Percentiles rank a stretch among this genome's conserved stretches.
Evolutionary conservation across 2,888 invertebrate species (phyloP).

Genomic region (Ceraclea dissimilis): DNA sequence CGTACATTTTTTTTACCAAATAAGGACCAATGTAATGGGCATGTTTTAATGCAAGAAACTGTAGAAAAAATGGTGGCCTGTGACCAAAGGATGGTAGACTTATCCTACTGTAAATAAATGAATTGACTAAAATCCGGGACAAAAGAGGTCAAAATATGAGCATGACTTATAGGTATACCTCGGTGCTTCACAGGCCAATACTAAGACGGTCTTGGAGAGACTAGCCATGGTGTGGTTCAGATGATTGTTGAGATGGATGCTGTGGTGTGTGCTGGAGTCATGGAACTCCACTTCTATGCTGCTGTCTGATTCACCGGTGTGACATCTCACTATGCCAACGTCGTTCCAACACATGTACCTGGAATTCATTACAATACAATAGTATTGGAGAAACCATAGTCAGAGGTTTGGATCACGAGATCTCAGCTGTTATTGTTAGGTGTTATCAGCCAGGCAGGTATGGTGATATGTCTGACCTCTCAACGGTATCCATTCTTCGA

Average conservation of each 20-base stretch:
- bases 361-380: conserved; percentile 28
- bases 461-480: no score
- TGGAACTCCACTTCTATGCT: conserved; percentile 94
- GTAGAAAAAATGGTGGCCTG: no score
- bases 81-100: no score
- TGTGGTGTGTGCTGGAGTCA: conserved; percentile 81
- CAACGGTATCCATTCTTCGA: neutral
- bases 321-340: conserved; percentile 82
- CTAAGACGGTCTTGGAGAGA: conserved; percentile 71
- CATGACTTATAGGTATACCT: no score
- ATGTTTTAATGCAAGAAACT: no score
- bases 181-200: conserved; percentile 64
- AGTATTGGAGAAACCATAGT: no score
- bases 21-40: no score
- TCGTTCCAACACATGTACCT: conserved; percentile 84
- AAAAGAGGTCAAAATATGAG: no score
- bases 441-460: no score
- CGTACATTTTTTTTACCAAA: no score
- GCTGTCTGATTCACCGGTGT: conserved; percentile 66
- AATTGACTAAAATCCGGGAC: no score
- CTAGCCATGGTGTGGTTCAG: conserved; percentile 82
- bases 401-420: neutral
- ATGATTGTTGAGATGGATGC: conserved; percentile 82
- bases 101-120: no score
- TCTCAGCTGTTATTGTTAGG: neutral